A percentile compares a stretch with the other conserved stretches of the same genome.
These are phyloP conservation scores for Colletes collaris DNA, from an alignment of 2,888 invertebrate species.

Conservation along the genomic window DNA sequence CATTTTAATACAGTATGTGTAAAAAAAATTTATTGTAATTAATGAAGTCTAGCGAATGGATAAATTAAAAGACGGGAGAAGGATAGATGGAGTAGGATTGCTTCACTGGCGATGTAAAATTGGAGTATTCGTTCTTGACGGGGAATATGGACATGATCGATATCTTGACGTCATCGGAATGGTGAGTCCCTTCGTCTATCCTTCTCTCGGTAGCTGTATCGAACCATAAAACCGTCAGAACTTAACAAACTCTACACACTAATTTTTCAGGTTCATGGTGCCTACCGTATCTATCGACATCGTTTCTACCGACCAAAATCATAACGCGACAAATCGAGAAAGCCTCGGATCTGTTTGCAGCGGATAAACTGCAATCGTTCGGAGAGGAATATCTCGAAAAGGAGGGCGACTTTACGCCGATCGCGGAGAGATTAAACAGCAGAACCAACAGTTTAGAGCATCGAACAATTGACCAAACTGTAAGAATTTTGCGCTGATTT, in stretches of 20 bases:
- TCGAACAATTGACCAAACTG: conserved; percentile 57
- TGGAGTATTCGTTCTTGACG: conserved; percentile 72
- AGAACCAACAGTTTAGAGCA: conserved; percentile 74
- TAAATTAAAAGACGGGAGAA: conserved; percentile 77
- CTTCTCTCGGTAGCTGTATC: conserved; percentile 80
- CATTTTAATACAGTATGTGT: conserved; percentile 1
- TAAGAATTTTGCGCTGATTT: conserved; percentile 40
- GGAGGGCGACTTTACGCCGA: conserved; percentile 54
- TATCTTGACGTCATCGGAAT: conserved; percentile 70
- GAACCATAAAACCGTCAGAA: conserved; percentile 20
- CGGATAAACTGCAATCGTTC: conserved; percentile 2
- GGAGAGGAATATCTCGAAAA: conserved; percentile 23
- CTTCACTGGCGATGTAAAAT: conserved; percentile 60
- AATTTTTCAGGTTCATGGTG: conserved; percentile 74
- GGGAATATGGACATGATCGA: conserved; percentile 67
- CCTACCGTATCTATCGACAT: conserved; percentile 53
- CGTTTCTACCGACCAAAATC: conserved; percentile 27
- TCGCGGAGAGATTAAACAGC: conserved; percentile 67
- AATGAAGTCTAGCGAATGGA: conserved; percentile 32
- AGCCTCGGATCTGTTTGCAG: background rate
- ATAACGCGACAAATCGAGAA: conserved; percentile 3
- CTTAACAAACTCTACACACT: conserved; percentile 13
- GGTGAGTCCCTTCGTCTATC: conserved; percentile 83
- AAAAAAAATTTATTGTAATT: conserved; percentile 6
- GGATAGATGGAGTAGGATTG: conserved; percentile 80